These are phyloP conservation scores for Cerceris ruficornis DNA, from an alignment of 2,888 invertebrate genomes.

Conservation along the genomic window DNA sequence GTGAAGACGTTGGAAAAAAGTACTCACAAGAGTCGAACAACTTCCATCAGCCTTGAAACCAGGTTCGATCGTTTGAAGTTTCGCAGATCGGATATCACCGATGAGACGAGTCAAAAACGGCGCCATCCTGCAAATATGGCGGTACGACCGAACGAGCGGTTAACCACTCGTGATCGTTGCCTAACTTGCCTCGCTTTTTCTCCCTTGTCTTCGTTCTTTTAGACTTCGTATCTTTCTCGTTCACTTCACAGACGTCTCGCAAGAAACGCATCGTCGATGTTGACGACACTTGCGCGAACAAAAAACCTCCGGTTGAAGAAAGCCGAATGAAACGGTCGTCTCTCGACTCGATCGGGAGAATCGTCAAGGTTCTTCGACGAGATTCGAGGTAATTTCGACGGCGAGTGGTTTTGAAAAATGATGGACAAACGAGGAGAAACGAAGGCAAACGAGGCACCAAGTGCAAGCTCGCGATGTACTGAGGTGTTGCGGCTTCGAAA, in stretches of 20 bases:
- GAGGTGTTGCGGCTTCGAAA: constrained; percentile 32
- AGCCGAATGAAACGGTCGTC: constrained; percentile 18
- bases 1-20: not conserved
- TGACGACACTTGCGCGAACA: constrained; percentile 6
- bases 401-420: constrained; percentile 33
- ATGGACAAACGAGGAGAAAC: not conserved
- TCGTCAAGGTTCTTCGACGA: too few species aligned
- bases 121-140: constrained; percentile 56
- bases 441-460: constrained; percentile 28
- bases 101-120: not conserved
- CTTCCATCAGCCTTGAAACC: not conserved
- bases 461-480: constrained; percentile 48
- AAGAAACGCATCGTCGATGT: constrained; percentile 1
- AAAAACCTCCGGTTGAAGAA: constrained; percentile 18
- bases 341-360: too few species aligned
- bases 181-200: not conserved
- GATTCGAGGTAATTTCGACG: constrained; percentile 1
- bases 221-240: not conserved
- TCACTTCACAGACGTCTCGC: not conserved
- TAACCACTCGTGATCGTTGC: not conserved
- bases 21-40: not conserved
- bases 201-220: not conserved
- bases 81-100: not conserved
- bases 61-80: not conserved
- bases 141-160: constrained; percentile 2